phyloP scores from a whole-genome alignment of 35 echinoderm and acorn worm species.

The Lytechinus variegatus region DNA sequence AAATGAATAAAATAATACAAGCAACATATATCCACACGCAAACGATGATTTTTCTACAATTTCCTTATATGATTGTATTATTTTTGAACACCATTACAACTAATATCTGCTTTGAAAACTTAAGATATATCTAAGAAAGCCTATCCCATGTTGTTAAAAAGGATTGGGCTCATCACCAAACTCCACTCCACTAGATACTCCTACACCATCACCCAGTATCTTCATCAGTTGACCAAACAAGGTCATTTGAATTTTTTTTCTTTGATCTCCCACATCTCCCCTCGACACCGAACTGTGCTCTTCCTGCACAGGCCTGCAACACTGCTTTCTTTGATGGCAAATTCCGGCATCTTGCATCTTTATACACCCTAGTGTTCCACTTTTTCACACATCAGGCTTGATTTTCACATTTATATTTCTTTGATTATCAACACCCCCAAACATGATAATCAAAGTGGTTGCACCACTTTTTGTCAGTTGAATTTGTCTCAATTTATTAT shows the following conservation, averaged over 20 bases:
- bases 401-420: conserved; percentile 13
- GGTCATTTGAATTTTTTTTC: not conserved
- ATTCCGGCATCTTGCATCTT: not conserved
- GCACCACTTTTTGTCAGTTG: conserved; percentile 1
- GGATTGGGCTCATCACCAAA: conserved; percentile 25
- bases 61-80: not conserved
- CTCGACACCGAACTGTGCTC: conserved; percentile 3
- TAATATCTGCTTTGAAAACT: not conserved
- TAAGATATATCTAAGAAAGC: not conserved
- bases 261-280: conserved; percentile 4
- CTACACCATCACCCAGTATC: conserved; percentile 43
- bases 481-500: conserved; percentile 9
- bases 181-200: conserved; percentile 55
- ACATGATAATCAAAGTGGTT: not conserved
- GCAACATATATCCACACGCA: not conserved
- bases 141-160: conserved; percentile 25
- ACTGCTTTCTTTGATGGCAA: not conserved
- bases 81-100: conserved; percentile 1
- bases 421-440: conserved; percentile 32
- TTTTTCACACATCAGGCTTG: conserved; percentile 16
- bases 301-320: not conserved
- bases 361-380: conserved; percentile 4
- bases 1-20: not conserved
- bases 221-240: conserved; percentile 42
- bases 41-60: not conserved